Conservation (phyloP, 2,113 vertebrate genomes). For the Athene noctua region DNA sequence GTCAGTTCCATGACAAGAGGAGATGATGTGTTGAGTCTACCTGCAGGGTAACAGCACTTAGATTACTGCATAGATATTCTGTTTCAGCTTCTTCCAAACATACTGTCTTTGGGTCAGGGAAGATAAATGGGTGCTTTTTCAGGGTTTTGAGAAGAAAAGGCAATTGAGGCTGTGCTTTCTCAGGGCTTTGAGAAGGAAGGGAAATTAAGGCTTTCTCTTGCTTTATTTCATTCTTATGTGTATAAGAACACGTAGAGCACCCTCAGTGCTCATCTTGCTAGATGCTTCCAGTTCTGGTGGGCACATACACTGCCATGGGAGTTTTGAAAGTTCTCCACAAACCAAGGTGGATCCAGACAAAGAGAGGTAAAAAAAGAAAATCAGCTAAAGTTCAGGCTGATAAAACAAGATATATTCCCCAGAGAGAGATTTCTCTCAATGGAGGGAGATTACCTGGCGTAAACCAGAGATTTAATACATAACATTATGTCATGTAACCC, state of each 20-base stretch:
- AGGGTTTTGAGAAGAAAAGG: background rate
- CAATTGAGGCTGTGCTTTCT: background rate
- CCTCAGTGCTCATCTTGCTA: background rate
- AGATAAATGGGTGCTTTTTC: background rate
- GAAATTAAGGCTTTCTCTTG: background rate
- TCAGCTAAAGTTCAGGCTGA: constrained; percentile 50
- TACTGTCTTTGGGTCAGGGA: background rate
- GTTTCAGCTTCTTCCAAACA: background rate
- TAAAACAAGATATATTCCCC: constrained; percentile 40
- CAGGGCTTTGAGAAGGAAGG: background rate
- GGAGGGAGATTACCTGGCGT: constrained; percentile 17
- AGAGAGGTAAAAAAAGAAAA: constrained; percentile 12
- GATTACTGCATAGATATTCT: background rate
- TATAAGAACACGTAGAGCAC: constrained; percentile 17
- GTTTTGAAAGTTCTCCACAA: background rate
- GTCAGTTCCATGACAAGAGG: background rate
- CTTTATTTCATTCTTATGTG: constrained; percentile 3
- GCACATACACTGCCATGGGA: background rate
- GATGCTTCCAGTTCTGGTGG: background rate
- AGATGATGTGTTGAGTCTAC: background rate
- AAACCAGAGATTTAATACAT: constrained; percentile 20
- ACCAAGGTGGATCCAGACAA: constrained; percentile 18
- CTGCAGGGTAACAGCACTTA: background rate
- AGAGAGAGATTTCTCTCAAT: background rate
- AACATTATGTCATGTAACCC: background rate